A percentile compares a stretch with the other conserved stretches of the same genome.
These are phyloP conservation scores for Drosophila dunni DNA, from an alignment of 1,140 invertebrate species.

Conservation along the genomic window DNA sequence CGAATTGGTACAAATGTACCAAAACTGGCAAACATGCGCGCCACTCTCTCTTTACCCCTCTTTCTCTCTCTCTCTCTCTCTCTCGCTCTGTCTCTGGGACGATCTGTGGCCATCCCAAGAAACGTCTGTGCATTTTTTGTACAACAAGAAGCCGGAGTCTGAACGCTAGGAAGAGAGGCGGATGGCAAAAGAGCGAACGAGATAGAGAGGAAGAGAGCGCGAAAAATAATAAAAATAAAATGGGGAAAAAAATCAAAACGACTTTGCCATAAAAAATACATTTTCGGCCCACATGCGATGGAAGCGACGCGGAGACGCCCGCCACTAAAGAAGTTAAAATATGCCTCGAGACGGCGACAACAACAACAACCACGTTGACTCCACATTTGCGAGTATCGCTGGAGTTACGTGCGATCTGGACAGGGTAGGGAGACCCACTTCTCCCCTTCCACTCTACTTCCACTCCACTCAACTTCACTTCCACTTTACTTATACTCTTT, in stretches of 20 bases:
- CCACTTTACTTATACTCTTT: too few species aligned
- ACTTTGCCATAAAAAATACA: conserved; percentile 80
- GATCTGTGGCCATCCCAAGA: conserved; percentile 43
- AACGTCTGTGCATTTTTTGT: conserved; percentile 54
- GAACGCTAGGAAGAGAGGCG: background rate
- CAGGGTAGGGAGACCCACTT: conserved; percentile 7
- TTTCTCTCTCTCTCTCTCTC: background rate
- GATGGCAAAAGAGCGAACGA: background rate
- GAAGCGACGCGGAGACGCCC: conserved; percentile 56
- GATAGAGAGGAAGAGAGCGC: background rate
- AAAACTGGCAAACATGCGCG: too few species aligned
- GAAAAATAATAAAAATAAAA: conserved; percentile 31
- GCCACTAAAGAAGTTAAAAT: conserved; percentile 75
- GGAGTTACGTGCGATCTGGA: conserved; percentile 66
- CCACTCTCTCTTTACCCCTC: background rate
- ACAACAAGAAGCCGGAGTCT: conserved; percentile 35
- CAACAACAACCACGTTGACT: conserved; percentile 31
- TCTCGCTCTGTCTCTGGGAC: background rate
- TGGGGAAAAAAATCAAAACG: conserved; percentile 40
- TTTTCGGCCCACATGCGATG: conserved; percentile 75
- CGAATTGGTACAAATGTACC: too few species aligned
- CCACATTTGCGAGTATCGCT: conserved; percentile 18
- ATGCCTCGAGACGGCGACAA: conserved; percentile 64
- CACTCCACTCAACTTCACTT: background rate
- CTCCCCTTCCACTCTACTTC: background rate